Base-by-base conservation (phyloP, 2,888 invertebrate species). In the Oscheius sp. region DNA sequence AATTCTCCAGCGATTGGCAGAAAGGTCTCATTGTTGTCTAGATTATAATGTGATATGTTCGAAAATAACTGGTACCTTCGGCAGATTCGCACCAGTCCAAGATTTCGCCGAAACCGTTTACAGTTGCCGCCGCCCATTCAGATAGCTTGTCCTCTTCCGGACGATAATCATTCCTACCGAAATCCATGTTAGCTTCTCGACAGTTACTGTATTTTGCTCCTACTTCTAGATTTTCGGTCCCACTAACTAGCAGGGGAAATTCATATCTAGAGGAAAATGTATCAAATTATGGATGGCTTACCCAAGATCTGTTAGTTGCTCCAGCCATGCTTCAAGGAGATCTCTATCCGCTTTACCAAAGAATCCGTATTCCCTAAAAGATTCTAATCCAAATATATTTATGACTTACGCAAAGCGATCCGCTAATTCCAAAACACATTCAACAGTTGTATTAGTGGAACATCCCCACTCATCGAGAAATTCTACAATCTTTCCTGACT, bases 391-490 rank as follows among this genome's bases (percentile, higher is more conserved):
- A 18, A 55, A 23, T 16, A n/a, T 21, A n/a, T 23, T 46, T n/a
- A 3, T 49, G 3, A 21, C 13, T 29, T 43, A 58, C 16, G 61
- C 73, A 23, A 81, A 74, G 3, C 71, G 68, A 0, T 68, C 56
- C 0, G 77, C 76, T 43, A 81, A 23, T 27, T 75, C 53, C 13
- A 58, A 35, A 12, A 71, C 71, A 55, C 81, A 81, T 35, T 72
- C 68, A 12, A 52, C 52, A 29, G 73, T 41, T 13, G 61, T 55
- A 7, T n/a, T 35, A 1, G 43, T 16, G 1, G 12, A 0, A 63
- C 81, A 81, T 5, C 66, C 71, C 81, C 81, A 79, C 1, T 55
- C 58, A 41, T 74, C 68, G 45, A 79, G 43, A 46, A 72, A 78
- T 25, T 69, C 18, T 9, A 81, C 55, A 41, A 81, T 74, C 27